Base-by-base conservation (phyloP, 2,888 invertebrate species). In the Erebia ligea region DNA sequence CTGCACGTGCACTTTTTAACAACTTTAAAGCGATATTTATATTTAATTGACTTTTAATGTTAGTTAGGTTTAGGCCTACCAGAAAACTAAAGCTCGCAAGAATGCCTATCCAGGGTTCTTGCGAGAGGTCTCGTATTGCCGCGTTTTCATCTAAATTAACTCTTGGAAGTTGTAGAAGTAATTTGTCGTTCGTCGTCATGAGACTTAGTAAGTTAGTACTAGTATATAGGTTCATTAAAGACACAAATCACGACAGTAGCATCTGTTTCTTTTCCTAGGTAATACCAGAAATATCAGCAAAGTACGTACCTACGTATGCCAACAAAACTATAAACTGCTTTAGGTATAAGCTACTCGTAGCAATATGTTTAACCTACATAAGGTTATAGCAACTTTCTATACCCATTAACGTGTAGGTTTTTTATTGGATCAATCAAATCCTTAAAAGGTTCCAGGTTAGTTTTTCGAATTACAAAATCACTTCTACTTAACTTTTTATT, bases 311-410 rank as follows among this genome's bases (percentile, higher is more conserved):
- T 56, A 56, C 56, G 13, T 56, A 21, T 45, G 10, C 42, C 45
- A 45, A 45, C 13, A 11, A 57, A 11, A 9, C 25, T 13, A 13
- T 34, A 34, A 34, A 34, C 13, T 25, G 19, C 21, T 11, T 56
- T 25, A 57, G 6, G 34, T 34, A 21, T 25, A 9, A 21, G 15
- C 1, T 57, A 25, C 15, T 25, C 21, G 21, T 25, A 25, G 13
- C 6, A 57, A 13, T 19, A 56, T 5, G 19, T 10, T 19, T 62
- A 62, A n/a, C 19, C 52, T 56, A 2, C 34, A 19, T 56, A 65
- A 42, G 65, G 65, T 9, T 34, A 56, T 56, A 57, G 45, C 56
- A 66, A 66, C 66, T 66, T 66, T 66, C 66, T 66, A 56, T n/a
- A 40, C 19, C n/a, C 66, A 57, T 56, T 56, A 65, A 56, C 56